Base-by-base conservation (phyloP, 2,888 invertebrate species). In the Cetonia aurata region DNA sequence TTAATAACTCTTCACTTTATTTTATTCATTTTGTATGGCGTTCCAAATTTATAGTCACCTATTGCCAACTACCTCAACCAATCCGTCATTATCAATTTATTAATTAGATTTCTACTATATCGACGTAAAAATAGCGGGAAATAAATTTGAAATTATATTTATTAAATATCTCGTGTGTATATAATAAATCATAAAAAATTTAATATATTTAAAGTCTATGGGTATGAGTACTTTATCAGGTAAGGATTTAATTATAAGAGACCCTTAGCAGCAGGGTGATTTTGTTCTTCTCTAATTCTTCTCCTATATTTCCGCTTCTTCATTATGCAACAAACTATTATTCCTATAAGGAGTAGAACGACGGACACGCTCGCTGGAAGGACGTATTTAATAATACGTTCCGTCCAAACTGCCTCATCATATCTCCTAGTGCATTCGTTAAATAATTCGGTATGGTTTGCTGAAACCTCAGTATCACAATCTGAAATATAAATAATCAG, bases 401-500 rank as follows among this genome's bases (percentile, higher is more conserved):
- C 37, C 10, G 10, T 48, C 48, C 31, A 31, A 10, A 62, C 10
- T 10, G 48, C n/a, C 6, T 62, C 48, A 3, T 48, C 50, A 15
- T 62, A 50, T 15, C 10, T 8, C n/a, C 17, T 33, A 17, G 31
- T 48, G 37, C 62, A 62, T 15, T 62, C 62, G 1, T 62, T 31
- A 12, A 17, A 62, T 44, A 50, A 31, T 25, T 62, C 19, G 10
- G 15, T 62, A n/a, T 50, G 48, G 3, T 13, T 50, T 37, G 15
- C 3, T 15, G 62, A 33, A 50, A 62, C 15, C 13, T 17, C 31
- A 6, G 50, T 62, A 50, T 50, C 37, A 50, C 62, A 62, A 48
- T 33, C 48, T 62, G 31, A 1, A 50, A 62, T 6, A 31, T 15
- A 37, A 48, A 3, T 9, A 46, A 46, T 19, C 19, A 19, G 15